Evolutionary conservation across 2,888 invertebrate species (phyloP).

Genomic region (Corbicula japonica): DNA sequence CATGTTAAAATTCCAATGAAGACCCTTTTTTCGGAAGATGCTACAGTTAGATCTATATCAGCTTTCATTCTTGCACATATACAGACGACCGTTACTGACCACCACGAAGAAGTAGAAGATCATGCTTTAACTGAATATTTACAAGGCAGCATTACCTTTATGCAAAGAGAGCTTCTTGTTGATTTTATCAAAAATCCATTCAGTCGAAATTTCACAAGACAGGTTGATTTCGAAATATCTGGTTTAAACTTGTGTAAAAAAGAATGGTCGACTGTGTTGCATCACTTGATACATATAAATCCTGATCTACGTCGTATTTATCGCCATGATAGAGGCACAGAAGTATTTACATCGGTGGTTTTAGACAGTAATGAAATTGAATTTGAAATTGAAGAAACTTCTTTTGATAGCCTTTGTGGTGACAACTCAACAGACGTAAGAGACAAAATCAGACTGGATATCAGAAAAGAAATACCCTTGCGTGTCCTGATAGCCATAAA

Average conservation of each 20-base stretch:
- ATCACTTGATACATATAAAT: slow-evolving; percentile 31
- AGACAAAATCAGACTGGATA: slow-evolving; percentile 16
- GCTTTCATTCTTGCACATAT: slow-evolving; percentile 26
- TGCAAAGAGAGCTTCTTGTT: slow-evolving; percentile 34
- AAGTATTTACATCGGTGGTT: slow-evolving; percentile 1
- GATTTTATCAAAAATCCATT: slow-evolving; percentile 26
- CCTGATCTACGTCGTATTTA: slow-evolving; percentile 49
- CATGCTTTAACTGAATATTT: not conserved
- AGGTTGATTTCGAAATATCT: slow-evolving; percentile 39
- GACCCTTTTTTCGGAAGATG: too few species aligned
- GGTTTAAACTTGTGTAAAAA: slow-evolving; percentile 16
- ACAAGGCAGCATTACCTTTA: slow-evolving; percentile 29
- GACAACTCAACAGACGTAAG: slow-evolving; percentile 29
- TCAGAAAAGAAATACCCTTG: slow-evolving; percentile 45
- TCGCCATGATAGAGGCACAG: not conserved
- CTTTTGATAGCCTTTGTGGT: slow-evolving; percentile 25
- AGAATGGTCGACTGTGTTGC: slow-evolving; percentile 42
- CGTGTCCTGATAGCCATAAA: slow-evolving; percentile 24
- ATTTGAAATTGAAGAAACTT: slow-evolving; percentile 23
- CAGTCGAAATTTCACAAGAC: slow-evolving; percentile 28
- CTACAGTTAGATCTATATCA: slow-evolving; percentile 36
- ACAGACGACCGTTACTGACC: not conserved
- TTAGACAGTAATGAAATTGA: slow-evolving; percentile 11
- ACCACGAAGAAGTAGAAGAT: not conserved
- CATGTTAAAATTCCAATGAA: slow-evolving; percentile 39